These are phyloP conservation scores for Sinopyrophorus schimmeli DNA, from an alignment of 2,888 invertebrate genomes.

Conservation along the genomic window DNA sequence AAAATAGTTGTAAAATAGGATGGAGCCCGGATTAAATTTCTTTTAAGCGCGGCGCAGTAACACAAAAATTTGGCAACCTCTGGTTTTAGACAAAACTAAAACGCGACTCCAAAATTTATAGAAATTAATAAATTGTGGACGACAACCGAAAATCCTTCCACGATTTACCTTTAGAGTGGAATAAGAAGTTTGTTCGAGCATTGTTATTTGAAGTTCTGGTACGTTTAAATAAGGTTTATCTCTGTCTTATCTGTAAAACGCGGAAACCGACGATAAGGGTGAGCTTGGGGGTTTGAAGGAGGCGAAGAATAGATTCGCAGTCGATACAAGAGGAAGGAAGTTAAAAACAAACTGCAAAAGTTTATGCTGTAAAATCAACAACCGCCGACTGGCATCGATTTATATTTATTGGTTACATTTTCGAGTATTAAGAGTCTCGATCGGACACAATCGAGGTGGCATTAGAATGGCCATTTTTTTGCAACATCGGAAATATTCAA, in stretches of 20 bases:
- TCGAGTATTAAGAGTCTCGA: conserved; percentile 6
- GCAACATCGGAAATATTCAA: neutral
- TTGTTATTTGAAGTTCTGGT: conserved; percentile 12
- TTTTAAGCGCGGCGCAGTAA: too few relatives aligned
- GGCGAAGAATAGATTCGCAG: conserved; percentile 17
- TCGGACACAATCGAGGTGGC: neutral
- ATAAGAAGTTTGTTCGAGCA: conserved; percentile 5
- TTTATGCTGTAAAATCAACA: conserved; percentile 18
- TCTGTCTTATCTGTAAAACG: conserved; percentile 13
- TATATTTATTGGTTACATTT: conserved; percentile 11
- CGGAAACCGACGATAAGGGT: conserved; percentile 14
- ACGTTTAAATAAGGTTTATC: conserved; percentile 17
- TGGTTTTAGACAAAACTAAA: too few relatives aligned
- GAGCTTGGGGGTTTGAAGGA: conserved; percentile 18
- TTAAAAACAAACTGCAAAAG: conserved; percentile 20
- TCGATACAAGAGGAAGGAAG: conserved; percentile 15
- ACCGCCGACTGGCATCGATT: conserved; percentile 15
- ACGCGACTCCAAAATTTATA: too few relatives aligned
- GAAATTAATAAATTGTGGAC: too few relatives aligned
- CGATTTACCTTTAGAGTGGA: conserved; percentile 8
- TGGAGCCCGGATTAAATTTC: too few relatives aligned
- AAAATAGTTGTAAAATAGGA: too few relatives aligned
- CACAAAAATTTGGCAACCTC: too few relatives aligned
- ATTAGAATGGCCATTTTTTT: conserved; percentile 15
- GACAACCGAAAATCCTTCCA: too few relatives aligned